A percentile compares a stretch with the other conserved stretches of the same genome.
Conservation (phyloP, 2,113 vertebrate genomes). For the Sialia sialis region DNA sequence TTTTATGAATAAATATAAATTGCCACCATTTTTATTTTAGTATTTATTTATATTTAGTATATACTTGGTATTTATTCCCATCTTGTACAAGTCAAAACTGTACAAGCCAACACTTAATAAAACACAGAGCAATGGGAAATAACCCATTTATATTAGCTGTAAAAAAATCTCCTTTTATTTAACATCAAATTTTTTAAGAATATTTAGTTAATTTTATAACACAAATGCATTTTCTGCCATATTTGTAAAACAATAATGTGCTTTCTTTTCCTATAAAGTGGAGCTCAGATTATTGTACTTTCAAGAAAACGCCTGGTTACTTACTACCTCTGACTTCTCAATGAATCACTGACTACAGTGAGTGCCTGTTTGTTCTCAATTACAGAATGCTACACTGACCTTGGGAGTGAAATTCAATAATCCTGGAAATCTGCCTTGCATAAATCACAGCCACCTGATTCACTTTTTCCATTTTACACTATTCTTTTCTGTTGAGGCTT, state of each 20-base stretch:
- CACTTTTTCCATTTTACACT: conserved; percentile 3
- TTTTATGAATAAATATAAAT: background rate
- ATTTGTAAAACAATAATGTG: background rate
- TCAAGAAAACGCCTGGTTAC: background rate
- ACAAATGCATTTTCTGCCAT: background rate
- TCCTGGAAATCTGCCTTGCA: conserved; percentile 22
- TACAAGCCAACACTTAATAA: background rate
- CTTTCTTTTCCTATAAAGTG: background rate
- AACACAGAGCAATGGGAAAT: background rate
- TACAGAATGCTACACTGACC: background rate
- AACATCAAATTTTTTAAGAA: background rate
- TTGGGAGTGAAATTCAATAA: conserved; percentile 35
- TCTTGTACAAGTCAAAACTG: background rate
- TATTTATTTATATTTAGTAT: background rate
- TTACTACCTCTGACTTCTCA: background rate
- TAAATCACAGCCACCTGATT: conserved; percentile 18
- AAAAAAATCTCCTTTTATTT: background rate
- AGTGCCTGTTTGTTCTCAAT: conserved; percentile 28
- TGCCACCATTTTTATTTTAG: background rate
- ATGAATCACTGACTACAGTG: background rate
- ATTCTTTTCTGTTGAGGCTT: background rate
- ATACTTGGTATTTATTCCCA: background rate
- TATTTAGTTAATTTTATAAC: background rate
- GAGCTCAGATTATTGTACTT: background rate
- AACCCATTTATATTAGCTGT: background rate